These are phyloP conservation scores for Phoxinus dragarum DNA, from an alignment of 2,797 vertebrate genomes.

Conservation along the genomic window DNA sequence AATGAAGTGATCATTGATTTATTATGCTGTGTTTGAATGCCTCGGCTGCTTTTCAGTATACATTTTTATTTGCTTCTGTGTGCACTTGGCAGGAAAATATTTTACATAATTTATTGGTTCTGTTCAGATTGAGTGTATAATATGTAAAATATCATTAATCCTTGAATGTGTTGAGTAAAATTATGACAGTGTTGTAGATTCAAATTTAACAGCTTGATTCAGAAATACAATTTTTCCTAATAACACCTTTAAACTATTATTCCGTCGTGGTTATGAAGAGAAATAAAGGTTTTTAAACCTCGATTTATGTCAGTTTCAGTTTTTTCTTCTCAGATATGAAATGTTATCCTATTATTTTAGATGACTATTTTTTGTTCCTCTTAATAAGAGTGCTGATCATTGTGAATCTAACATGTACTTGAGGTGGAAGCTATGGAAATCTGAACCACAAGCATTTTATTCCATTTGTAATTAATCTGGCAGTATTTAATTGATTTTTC, in stretches of 20 bases:
- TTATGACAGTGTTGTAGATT: neutral
- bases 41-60: neutral
- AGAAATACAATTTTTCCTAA: conserved; percentile 28
- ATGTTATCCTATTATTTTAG: neutral
- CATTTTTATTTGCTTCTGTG: neutral
- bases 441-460: neutral
- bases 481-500: conserved; percentile 62
- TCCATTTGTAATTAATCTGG: conserved; percentile 7
- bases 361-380: neutral
- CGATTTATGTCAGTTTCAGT: neutral
- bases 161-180: neutral
- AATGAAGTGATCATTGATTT: conserved; percentile 7
- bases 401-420: neutral
- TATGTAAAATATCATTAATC: conserved; percentile 20
- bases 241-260: conserved; percentile 7
- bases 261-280: conserved; percentile 51
- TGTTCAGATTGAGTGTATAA: conserved; percentile 1
- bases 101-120: conserved; percentile 36
- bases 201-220: conserved; percentile 2
- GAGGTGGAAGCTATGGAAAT: neutral
- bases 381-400: neutral
- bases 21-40: neutral
- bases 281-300: conserved; percentile 56
- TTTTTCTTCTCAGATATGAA: neutral
- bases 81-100: conserved; percentile 17